Evolutionary conservation across 2,113 vertebrate genomes (phyloP), one percentile per base, ranked within the genome.

Genomic region (Muscicapa adusta): DNA sequence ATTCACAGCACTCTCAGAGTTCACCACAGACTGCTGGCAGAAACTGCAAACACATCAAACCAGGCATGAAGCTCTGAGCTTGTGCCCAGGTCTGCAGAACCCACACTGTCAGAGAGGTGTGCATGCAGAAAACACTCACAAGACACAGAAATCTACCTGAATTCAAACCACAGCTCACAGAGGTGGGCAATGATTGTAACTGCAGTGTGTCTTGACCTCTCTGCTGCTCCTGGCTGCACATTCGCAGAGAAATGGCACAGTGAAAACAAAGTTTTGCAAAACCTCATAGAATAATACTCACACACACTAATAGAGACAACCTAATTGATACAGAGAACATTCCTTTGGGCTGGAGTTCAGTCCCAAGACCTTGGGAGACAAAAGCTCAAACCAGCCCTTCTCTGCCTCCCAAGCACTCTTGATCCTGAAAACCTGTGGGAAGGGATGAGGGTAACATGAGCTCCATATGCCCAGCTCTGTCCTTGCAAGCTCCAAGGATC

Each of bases 401-500:
- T 76, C 50, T 93, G 42, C 58, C 45, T 88, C 75, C 50, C 42
- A 88, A 65, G 17, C 12, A 75, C n/a, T 33, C 34, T 84, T 60
- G 26, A 74, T 47, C 68, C 48, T 28, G 28, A 77, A 79, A 76
- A 47, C 33, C 22, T 82, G 10, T 28, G 17, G 25, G 14, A 89
- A 25, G 26, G 26, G 10, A 89, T 85, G 62, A 91, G 26, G 25
- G 31, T 42, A 61, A 72, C 25, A 25, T 2, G 1, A 93, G 48
- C 13, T 92, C 19, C 0, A 0, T 33, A 51, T 48, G 58, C 9
- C 34, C 36, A 56, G 40, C 36, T 16, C n/a, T 1, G 2, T 60
- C 34, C 43, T 61, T 89, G 48, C 48, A 57, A 77, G 51, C n/a
- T 9, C 13, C n/a, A 76, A 76, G 40, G 53, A 82, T 33, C 54